Evolutionary conservation across 2,888 invertebrate species (phyloP).

Genomic region (Rhagonycha fulva): DNA sequence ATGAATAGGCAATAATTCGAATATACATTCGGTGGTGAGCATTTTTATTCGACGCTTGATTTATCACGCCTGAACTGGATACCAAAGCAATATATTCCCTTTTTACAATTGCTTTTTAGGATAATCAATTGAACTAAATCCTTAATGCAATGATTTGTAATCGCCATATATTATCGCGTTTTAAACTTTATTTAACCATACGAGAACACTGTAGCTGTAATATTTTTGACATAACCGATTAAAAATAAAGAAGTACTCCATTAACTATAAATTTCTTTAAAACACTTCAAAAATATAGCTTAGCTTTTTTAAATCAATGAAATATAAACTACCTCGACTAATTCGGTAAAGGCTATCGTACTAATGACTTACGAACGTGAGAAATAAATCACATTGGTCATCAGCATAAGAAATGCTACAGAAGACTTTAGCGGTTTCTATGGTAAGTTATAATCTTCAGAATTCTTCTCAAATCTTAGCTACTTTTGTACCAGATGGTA

Average conservation of each 20-base stretch:
- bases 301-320: neutral
- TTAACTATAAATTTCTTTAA: neutral
- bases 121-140: constrained; percentile 42
- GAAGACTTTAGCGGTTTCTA: too few species aligned
- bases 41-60: constrained; percentile 49
- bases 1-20: constrained; percentile 47
- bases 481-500: too few species aligned
- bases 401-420: too few species aligned
- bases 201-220: neutral
- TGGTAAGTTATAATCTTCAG: too few species aligned
- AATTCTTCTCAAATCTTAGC: too few species aligned
- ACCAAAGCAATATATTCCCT: constrained; percentile 46
- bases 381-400: too few species aligned
- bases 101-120: constrained; percentile 47
- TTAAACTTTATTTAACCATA: neutral
- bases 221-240: neutral
- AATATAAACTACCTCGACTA: too few species aligned
- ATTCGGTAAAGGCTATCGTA: too few species aligned
- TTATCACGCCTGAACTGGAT: constrained; percentile 48
- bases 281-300: neutral
- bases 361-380: too few species aligned
- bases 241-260: neutral
- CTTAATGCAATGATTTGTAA: constrained; percentile 43
- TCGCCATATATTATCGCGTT: constrained; percentile 5
- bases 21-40: constrained; percentile 49